Conservation (phyloP, 2,797 vertebrate genomes). For the Phaenicophaeus curvirostris region DNA sequence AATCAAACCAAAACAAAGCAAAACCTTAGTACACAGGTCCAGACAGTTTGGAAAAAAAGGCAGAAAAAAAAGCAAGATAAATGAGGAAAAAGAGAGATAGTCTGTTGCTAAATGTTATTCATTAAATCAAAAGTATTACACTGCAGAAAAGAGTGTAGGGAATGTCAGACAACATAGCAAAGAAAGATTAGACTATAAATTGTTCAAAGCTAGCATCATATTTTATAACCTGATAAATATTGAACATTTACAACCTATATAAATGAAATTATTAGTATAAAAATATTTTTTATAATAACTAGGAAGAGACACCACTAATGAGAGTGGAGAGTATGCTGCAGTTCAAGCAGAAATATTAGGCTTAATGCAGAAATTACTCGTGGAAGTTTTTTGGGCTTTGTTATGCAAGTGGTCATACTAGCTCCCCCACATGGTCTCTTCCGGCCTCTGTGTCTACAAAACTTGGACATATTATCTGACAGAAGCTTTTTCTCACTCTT, state of each 20-base stretch:
- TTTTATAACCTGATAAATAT: neutral
- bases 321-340: neutral
- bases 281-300: constrained; percentile 3
- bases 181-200: neutral
- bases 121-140: constrained; percentile 21
- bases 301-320: neutral
- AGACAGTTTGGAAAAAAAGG: neutral
- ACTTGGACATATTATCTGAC: neutral
- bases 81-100: neutral
- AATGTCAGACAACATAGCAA: neutral
- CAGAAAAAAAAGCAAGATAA: neutral
- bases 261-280: constrained; percentile 9
- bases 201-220: neutral
- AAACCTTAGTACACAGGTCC: neutral
- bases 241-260: constrained; percentile 1
- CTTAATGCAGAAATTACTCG: neutral
- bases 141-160: constrained; percentile 10
- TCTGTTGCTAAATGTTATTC: constrained; percentile 3
- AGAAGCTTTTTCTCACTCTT: neutral
- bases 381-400: neutral
- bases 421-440: neutral
- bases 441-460: neutral
- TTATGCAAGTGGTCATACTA: neutral
- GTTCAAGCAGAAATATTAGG: constrained; percentile 7
- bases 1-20: neutral